Percentiles rank a stretch among this genome's conserved stretches.
Evolutionary conservation across 2,797 vertebrate genomes (phyloP).

Genomic region (Syncerus caffer): DNA sequence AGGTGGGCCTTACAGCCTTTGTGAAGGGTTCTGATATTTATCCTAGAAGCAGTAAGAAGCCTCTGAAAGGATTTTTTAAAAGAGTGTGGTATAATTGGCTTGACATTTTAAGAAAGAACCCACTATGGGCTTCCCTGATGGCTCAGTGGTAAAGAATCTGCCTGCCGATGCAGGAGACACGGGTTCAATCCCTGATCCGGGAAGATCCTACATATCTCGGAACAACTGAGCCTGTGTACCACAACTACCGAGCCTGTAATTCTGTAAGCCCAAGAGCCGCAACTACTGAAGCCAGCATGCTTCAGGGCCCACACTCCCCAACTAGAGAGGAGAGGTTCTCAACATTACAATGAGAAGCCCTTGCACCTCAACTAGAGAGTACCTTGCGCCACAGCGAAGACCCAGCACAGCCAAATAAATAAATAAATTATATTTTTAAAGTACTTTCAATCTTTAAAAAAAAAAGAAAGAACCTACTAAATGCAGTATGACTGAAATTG

Average conservation of each 20-base stretch:
- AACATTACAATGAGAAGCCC: neutral
- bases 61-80: neutral
- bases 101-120: neutral
- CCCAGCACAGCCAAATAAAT: neutral
- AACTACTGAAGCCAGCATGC: neutral
- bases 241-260: neutral
- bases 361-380: neutral
- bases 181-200: neutral
- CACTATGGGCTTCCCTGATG: neutral
- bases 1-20: neutral
- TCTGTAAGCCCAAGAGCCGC: neutral
- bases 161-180: neutral
- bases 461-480: neutral
- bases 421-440: neutral
- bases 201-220: neutral
- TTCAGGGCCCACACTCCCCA: neutral
- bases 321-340: neutral
- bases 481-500: neutral
- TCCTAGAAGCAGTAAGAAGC: neutral
- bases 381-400: accelerated
- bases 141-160: neutral
- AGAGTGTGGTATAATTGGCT: neutral
- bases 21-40: neutral
- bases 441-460: neutral
- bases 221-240: neutral